Percentiles rank a stretch among this genome's conserved stretches.
Evolutionary conservation across 2,797 vertebrate species (phyloP).

Genomic region (Argentina silus): DNA sequence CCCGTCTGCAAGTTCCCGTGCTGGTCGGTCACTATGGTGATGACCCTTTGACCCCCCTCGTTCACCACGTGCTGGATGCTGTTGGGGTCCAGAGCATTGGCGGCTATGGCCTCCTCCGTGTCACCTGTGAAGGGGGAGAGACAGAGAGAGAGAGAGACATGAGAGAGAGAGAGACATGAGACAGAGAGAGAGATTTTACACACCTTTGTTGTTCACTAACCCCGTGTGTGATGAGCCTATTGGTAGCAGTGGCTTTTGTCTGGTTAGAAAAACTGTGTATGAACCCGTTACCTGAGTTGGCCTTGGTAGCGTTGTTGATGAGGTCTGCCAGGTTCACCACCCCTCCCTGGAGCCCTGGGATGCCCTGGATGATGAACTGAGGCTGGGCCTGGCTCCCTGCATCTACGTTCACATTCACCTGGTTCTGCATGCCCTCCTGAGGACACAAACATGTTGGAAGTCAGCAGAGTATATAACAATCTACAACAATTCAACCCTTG

Average conservation of each 20-base stretch:
- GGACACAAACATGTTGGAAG: background rate
- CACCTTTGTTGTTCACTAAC: background rate
- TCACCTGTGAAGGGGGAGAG: constrained; percentile 60
- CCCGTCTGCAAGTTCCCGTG: constrained; percentile 81
- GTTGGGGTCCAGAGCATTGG: constrained; percentile 73
- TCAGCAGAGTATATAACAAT: background rate
- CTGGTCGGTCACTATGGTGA: constrained; percentile 87
- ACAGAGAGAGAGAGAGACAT: background rate
- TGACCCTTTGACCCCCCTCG: constrained; percentile 83
- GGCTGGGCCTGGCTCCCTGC: constrained; percentile 64
- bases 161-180: background rate
- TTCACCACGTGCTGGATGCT: constrained; percentile 82
- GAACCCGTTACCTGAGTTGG: constrained; percentile 48
- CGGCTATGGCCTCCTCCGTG: constrained; percentile 76
- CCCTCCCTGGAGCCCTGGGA: constrained; percentile 80
- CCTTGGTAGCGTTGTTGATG: constrained; percentile 80
- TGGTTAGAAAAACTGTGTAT: too few relatives aligned
- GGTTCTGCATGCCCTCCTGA: constrained; percentile 91
- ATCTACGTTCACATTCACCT: constrained; percentile 74
- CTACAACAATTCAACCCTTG: background rate
- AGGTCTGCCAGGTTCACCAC: constrained; percentile 88
- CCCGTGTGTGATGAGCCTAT: background rate
- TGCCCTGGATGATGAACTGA: constrained; percentile 83
- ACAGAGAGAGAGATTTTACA: background rate
- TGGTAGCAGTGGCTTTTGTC: too few relatives aligned